Evolutionary conservation across 2,113 vertebrate species (phyloP).

Genomic region (Piprites chloris): DNA sequence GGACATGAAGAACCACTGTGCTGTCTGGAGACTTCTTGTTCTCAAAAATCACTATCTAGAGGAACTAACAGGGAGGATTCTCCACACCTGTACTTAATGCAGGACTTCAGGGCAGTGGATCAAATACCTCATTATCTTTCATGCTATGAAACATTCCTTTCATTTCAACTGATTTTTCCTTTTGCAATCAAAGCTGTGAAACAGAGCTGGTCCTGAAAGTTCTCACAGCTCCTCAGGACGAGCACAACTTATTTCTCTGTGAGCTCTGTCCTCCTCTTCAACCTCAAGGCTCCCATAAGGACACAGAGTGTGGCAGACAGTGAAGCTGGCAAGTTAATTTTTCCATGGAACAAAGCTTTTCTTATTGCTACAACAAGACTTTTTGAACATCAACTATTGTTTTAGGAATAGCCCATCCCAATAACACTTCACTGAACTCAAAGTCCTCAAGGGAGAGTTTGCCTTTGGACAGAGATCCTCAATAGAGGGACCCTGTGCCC

Average conservation of each 20-base stretch:
- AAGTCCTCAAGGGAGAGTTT: background rate
- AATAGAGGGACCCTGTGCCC: background rate
- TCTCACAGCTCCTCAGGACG: background rate
- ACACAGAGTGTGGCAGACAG: background rate
- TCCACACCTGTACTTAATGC: background rate
- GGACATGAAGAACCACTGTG: background rate
- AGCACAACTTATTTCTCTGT: background rate
- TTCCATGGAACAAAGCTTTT: background rate
- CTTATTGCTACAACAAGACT: background rate
- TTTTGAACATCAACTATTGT: background rate
- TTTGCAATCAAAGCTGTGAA: background rate
- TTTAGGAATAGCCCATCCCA: background rate
- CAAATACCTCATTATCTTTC: background rate
- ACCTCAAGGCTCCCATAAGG: background rate
- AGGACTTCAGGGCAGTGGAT: background rate
- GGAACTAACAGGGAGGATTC: background rate
- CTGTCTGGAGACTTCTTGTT: background rate
- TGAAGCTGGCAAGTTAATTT: background rate
- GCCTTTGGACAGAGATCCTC: background rate
- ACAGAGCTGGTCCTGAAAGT: background rate
- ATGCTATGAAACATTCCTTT: background rate
- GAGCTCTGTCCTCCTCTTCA: background rate
- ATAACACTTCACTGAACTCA: background rate
- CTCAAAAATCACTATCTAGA: background rate
- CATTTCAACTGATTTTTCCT: background rate